Evolutionary conservation across 1,140 invertebrate species (phyloP).

Genomic region (Lepidurus arcticus): DNA sequence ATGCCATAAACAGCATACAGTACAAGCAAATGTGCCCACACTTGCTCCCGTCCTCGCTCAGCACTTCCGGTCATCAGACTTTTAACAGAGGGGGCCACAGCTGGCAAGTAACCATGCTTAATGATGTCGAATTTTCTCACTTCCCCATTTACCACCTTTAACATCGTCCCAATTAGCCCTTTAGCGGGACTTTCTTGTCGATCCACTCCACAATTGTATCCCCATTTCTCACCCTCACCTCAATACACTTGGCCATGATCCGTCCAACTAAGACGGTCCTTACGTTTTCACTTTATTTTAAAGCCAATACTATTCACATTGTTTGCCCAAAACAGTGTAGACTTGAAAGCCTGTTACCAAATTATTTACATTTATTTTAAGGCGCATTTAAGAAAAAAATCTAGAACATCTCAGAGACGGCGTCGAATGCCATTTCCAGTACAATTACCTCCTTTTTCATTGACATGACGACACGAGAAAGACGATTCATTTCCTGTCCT

Average conservation of each 20-base stretch:
- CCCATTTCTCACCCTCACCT: background rate
- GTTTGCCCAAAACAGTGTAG: too few relatives aligned
- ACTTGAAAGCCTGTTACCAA: too few relatives aligned
- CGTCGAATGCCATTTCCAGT: too few relatives aligned
- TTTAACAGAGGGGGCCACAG: background rate
- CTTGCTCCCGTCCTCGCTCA: slow-evolving; percentile 20
- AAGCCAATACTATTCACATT: too few relatives aligned
- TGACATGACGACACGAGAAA: background rate
- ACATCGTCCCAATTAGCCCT: background rate
- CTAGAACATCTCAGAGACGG: too few relatives aligned
- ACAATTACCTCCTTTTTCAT: background rate
- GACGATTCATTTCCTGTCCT: slow-evolving; percentile 12
- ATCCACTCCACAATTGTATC: background rate
- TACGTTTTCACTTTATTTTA: too few relatives aligned
- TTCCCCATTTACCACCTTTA: slow-evolving; percentile 11
- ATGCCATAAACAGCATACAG: background rate
- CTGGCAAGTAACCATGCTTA: slow-evolving; percentile 18
- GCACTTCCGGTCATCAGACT: slow-evolving; percentile 20
- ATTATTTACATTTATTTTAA: too few relatives aligned
- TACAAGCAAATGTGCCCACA: slow-evolving; percentile 14
- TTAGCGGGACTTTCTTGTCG: background rate
- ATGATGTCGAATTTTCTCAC: slow-evolving; percentile 9
- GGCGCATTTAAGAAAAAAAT: too few relatives aligned
- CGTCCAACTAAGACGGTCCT: too few relatives aligned
- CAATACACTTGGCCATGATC: background rate